Conservation (phyloP, 2,113 vertebrate genomes). For the Brachyhypopomus occidentalis region DNA sequence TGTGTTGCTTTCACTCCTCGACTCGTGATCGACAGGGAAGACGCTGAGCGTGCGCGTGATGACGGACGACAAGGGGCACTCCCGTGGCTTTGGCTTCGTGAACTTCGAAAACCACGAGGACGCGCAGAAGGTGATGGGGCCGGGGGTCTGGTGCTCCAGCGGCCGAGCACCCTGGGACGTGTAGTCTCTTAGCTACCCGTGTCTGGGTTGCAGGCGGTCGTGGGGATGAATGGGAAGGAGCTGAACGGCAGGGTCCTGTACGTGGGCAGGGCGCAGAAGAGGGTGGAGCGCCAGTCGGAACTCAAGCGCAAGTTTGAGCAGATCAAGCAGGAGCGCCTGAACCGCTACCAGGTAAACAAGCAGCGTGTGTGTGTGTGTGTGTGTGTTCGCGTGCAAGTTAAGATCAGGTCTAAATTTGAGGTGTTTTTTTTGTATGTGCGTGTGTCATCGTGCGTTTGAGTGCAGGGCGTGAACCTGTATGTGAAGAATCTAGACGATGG, state of each 20-base stretch:
- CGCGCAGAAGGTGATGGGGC: conserved; percentile 85
- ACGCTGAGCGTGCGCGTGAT: conserved; percentile 93
- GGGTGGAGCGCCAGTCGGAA: conserved; percentile 88
- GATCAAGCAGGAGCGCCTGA: conserved; percentile 91
- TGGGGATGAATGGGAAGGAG: conserved; percentile 91
- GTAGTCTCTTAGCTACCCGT: background rate
- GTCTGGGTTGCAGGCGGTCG: conserved; percentile 80
- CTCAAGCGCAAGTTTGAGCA: conserved; percentile 92
- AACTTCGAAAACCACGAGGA: conserved; percentile 93
- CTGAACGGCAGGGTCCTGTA: conserved; percentile 84
- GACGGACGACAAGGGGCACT: conserved; percentile 82
- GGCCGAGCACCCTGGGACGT: background rate
- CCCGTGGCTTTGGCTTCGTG: conserved; percentile 92
- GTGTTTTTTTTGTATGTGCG: background rate
- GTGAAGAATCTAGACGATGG: conserved; percentile 96
- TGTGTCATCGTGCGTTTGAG: background rate
- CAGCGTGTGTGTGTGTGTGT: background rate
- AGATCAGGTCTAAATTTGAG: background rate
- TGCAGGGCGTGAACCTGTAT: conserved; percentile 93
- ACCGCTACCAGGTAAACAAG: conserved; percentile 86
- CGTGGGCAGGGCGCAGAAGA: conserved; percentile 92
- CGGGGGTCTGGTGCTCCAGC: background rate
- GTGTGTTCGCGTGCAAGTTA: background rate
- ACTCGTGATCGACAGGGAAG: conserved; percentile 75
- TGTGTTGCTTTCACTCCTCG: no score